A percentile compares a stretch with the other conserved stretches of the same genome.
Evolutionary conservation across 35 echinoderm and acorn worm genomes (phyloP).

Genomic region (Stichopus chloronotus): DNA sequence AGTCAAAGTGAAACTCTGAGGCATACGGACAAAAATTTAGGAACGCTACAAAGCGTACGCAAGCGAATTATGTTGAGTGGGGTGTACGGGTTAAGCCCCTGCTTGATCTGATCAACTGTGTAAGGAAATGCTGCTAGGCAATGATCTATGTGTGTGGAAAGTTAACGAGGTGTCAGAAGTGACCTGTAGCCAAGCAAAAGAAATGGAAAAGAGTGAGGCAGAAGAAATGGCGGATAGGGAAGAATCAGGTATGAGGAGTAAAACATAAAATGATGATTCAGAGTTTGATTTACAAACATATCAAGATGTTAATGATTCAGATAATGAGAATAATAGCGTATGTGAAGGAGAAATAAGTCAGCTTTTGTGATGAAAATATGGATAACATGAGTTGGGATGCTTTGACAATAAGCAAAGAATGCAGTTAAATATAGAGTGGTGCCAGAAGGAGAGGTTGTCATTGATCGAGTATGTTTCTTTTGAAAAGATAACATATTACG

Average conservation of each 20-base stretch:
- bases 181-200: neutral
- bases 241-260: conserved; percentile 10
- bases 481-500: conserved; percentile 10
- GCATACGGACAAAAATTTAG: conserved; percentile 32
- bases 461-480: conserved; percentile 1
- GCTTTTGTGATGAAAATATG: no score
- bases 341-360: no score
- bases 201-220: neutral
- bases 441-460: neutral
- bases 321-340: no score
- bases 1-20: neutral
- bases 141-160: neutral
- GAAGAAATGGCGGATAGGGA: neutral
- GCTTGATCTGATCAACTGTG: conserved; percentile 10
- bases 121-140: conserved; percentile 28
- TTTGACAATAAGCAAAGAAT: no score
- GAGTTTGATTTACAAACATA: no score
- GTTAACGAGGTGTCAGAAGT: conserved; percentile 1
- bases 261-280: no score
- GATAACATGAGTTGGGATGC: no score
- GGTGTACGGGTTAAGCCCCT: neutral
- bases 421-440: no score
- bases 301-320: no score
- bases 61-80: neutral
- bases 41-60: neutral